Percentiles rank a stretch among this genome's conserved stretches.
Evolutionary conservation across 2,888 invertebrate species (phyloP).

Genomic region (Hemistola chrysoprasaria): DNA sequence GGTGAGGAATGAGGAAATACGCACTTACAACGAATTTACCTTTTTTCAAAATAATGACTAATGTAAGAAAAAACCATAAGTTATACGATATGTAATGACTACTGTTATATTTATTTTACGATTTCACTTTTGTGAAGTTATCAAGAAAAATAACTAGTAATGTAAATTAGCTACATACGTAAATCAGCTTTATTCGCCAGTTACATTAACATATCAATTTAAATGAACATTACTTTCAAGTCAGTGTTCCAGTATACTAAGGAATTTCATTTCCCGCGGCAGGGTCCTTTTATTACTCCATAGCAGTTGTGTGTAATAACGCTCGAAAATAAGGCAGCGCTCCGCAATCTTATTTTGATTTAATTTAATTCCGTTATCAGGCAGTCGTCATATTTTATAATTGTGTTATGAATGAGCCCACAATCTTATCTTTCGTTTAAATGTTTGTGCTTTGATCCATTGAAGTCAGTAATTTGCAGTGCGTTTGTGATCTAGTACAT

Average conservation of each 20-base stretch:
- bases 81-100: too few relatives aligned
- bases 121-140: constrained; percentile 23
- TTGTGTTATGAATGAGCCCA: constrained; percentile 69
- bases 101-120: too few relatives aligned
- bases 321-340: constrained; percentile 39
- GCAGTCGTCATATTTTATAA: constrained; percentile 56
- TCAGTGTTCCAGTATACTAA: constrained; percentile 53
- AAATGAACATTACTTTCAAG: constrained; percentile 58
- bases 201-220: constrained; percentile 71
- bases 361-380: constrained; percentile 56
- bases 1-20: too few relatives aligned
- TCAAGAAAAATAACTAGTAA: constrained; percentile 57
- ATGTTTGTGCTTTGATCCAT: constrained; percentile 75
- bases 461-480: constrained; percentile 73
- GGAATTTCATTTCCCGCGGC: constrained; percentile 51
- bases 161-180: constrained; percentile 60
- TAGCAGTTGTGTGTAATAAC: constrained; percentile 44
- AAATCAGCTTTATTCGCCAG: constrained; percentile 62
- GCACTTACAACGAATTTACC: too few relatives aligned
- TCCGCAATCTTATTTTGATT: constrained; percentile 68
- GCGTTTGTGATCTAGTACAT: constrained; percentile 54
- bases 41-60: too few relatives aligned
- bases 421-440: constrained; percentile 77
- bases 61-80: too few relatives aligned
- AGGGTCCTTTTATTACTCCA: constrained; percentile 28